These are phyloP conservation scores for Drosophila bunnanda DNA, from an alignment of 2,888 invertebrate genomes.

Conservation along the genomic window DNA sequence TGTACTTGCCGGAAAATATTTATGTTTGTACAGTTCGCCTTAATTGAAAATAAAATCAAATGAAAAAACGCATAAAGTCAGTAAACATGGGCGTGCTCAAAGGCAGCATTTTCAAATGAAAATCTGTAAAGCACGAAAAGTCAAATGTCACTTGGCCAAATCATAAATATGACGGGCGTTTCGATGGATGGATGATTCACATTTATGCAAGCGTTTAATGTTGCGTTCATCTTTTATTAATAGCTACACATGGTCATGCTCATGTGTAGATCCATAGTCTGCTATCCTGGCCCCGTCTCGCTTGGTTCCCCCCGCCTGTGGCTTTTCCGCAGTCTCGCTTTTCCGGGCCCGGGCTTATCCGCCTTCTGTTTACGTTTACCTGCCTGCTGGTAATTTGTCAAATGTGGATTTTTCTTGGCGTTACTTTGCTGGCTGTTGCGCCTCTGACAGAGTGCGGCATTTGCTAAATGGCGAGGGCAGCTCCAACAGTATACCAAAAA, in stretches of 20 bases:
- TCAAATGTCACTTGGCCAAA: constrained; percentile 52
- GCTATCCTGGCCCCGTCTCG: not conserved
- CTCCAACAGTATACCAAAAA: not conserved
- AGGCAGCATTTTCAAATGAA: constrained; percentile 10
- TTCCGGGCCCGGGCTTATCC: constrained; percentile 16
- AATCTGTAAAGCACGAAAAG: constrained; percentile 43
- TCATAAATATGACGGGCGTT: constrained; percentile 17
- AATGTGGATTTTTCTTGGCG: constrained; percentile 68
- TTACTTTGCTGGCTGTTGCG: constrained; percentile 61
- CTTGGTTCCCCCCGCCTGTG: constrained; percentile 19
- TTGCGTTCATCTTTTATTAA: constrained; percentile 56
- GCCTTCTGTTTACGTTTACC: constrained; percentile 67
- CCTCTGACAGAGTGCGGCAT: constrained; percentile 22
- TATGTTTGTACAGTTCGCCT: constrained; percentile 19
- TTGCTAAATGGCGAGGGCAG: constrained; percentile 51
- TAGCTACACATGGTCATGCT: constrained; percentile 41
- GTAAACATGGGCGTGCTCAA: constrained; percentile 9
- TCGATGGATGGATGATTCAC: constrained; percentile 35
- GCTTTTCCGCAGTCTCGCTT: constrained; percentile 22
- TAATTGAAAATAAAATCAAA: constrained; percentile 42
- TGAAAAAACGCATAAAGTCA: constrained; percentile 28
- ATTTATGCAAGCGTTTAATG: constrained; percentile 56
- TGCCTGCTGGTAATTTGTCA: constrained; percentile 74
- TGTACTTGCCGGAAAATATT: constrained; percentile 35
- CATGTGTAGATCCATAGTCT: constrained; percentile 23